Evolutionary conservation across 2,888 invertebrate genomes (phyloP), one percentile per base, ranked within the genome.

Genomic region (Temnothorax ravouxi): DNA sequence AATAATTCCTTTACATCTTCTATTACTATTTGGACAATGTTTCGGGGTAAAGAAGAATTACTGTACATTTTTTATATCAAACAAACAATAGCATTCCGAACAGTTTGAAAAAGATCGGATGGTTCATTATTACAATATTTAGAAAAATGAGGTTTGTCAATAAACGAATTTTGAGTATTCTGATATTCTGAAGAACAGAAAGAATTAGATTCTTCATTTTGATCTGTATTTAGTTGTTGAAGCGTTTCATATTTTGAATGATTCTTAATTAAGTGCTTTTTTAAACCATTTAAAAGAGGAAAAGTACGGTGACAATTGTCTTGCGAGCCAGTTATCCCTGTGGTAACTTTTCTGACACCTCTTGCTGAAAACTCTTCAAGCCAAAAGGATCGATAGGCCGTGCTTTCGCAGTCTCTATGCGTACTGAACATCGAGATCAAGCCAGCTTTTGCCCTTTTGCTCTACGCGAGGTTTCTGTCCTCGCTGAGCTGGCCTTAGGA

Each of bases 21-120:
- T 15, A 47, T 67, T 25, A 67, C 8, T 1, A 25, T 29, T 67
- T 67, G 44, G 9, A 69, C 34, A 52, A 69, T 34, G 6, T 69
- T 69, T 69, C n/a, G 50, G 3, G 50, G 69, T n/a, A 69, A 34
- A 50, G 50, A 29, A n/a, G 34, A 34, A 52, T 50, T 69, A 69
- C 3, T 50, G 34, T 69, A 69, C n/a, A 69, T 11, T 4, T 69
- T 50, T 11, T 13, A 13, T 0, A 34, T 34, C 0, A 69, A 50
- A 34, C 13, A 13, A 0, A 69, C 29, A 69, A 69, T 52, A 69
- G 34, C 50, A 52, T 69, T 29, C 6, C 34, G n/a, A 69, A 69
- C 13, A n/a, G 5, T 34, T 69, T 52, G 0, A 18, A 18, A 47
- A 67, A 15, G 3, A 52, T 69, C 6, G 13, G 2, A n/a, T 11